A percentile compares a stretch with the other conserved stretches of the same genome.
These are phyloP conservation scores for Actinostola sp. DNA, from an alignment of 92 coral and sea anemone species.

Conservation along the genomic window DNA sequence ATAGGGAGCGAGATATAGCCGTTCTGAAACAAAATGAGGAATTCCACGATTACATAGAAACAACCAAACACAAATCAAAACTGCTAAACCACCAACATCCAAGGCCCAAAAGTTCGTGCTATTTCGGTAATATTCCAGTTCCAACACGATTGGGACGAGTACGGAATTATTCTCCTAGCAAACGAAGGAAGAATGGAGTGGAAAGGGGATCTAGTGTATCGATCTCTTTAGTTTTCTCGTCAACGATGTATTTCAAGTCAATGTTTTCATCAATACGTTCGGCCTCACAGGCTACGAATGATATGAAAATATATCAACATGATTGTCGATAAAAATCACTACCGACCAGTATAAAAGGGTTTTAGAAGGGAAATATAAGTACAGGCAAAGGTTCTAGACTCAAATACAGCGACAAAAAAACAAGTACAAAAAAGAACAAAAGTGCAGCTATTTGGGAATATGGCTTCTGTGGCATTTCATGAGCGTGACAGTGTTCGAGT, in stretches of 20 bases:
- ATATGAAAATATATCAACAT: conserved; percentile 5
- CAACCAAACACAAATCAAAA: conserved; percentile 57
- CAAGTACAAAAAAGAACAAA: conserved; percentile 58
- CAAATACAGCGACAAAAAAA: conserved; percentile 44
- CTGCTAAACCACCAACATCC: conserved; percentile 34
- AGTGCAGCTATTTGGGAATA: conserved; percentile 62
- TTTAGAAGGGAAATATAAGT: conserved; percentile 18
- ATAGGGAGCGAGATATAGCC: neutral
- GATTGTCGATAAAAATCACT: conserved; percentile 9
- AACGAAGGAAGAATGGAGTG: conserved; percentile 13
- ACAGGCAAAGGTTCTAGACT: conserved; percentile 34
- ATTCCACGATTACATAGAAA: conserved; percentile 49
- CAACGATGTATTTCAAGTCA: neutral
- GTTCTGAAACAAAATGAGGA: neutral
- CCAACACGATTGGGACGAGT: neutral
- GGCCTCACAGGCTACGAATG: neutral
- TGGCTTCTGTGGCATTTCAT: conserved; percentile 67
- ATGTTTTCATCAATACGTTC: conserved; percentile 6
- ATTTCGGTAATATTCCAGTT: neutral
- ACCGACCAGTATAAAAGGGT: neutral
- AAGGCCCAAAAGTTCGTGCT: neutral
- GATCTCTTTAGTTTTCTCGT: conserved; percentile 8
- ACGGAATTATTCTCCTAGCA: conserved; percentile 1
- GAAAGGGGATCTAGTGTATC: conserved; percentile 36
- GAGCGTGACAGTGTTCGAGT: conserved; percentile 83